Evolutionary conservation across 2,797 vertebrate species (phyloP), one percentile per base, ranked within the genome.

Genomic region (Setipinna tenuifilis): DNA sequence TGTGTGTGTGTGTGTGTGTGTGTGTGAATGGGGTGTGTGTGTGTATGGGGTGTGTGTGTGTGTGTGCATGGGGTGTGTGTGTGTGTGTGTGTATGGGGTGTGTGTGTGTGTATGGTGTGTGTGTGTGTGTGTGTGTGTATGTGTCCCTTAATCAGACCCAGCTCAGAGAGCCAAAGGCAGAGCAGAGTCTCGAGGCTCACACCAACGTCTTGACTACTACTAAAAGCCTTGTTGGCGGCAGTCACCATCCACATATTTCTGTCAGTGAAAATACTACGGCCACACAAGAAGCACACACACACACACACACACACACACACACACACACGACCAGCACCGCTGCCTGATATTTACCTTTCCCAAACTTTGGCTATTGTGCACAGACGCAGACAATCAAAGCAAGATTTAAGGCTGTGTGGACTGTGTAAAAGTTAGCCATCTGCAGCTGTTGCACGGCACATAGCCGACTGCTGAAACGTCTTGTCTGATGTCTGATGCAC

Each of bases 141-240:
- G 88, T 90, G 86, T 57, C 54, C 81, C 88, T 88, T 75, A 75
- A 35, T 75, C 68, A 75, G 65, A 71, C n/a, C 61, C 61, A 23
- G 62, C n/a, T 68, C 25, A 28, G 11, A 28, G 14, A 31, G 28
- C 31, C 68, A 75, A 35, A 35, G 16, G 23, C 9, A 68, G 62
- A 25, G 62, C 62, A 68, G 28, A 68, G 28, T 75, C 68, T 28
- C 31, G 68, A 75, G 28, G 68, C 65, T 35, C 65, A 71, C 25
- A 71, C 65, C 35, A 31, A 78, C 21, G 17, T 78, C 71, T 21
- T 21, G 17, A 78, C 16, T 41, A 78, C 16, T 41, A 35, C 71
- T 78, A 78, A 93, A 92, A 94, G 93, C 92, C 93, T 93, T 92
- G 92, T 93, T 94, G 94, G 93, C 93, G 90, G 89, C 90, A 84